Evolutionary conservation across 2,888 invertebrate species (phyloP).

Genomic region (Cephus sareptanus): DNA sequence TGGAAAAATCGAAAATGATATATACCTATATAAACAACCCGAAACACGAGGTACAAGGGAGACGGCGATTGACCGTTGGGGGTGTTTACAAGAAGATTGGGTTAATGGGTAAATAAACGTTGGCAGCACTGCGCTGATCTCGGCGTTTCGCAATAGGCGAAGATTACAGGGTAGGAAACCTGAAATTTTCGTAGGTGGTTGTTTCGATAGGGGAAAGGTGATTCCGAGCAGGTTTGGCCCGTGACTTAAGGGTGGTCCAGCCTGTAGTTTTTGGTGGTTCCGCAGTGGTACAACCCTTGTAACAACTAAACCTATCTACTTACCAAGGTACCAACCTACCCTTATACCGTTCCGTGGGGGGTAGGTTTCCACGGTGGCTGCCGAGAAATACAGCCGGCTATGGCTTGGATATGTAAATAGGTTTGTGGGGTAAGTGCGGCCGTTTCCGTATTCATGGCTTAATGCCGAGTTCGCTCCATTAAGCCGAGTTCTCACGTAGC

Average conservation of each 20-base stretch:
- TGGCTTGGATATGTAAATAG: constrained; percentile 35
- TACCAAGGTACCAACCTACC: background rate
- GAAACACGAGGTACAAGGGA: too few species aligned
- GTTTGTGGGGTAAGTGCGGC: constrained; percentile 35
- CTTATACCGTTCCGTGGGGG: background rate
- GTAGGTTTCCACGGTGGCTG: background rate
- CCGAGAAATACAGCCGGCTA: background rate
- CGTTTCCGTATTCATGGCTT: constrained; percentile 39
- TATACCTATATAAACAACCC: background rate
- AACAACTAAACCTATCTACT: background rate
- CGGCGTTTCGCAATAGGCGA: constrained; percentile 24
- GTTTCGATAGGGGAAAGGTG: background rate
- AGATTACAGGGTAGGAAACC: constrained; percentile 24
- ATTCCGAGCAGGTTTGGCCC: background rate
- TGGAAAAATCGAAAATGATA: background rate
- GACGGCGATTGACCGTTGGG: background rate
- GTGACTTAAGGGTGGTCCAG: background rate
- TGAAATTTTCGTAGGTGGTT: background rate
- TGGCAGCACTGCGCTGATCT: constrained; percentile 10
- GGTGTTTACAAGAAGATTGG: constrained; percentile 15
- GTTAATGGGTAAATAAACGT: constrained; percentile 27
- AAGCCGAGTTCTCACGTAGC: constrained; percentile 29
- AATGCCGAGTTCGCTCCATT: constrained; percentile 35
- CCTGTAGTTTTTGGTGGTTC: background rate
- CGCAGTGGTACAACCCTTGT: background rate